Conservation (phyloP, 2,113 vertebrate species). For the Dipodomys spectabilis region DNA sequence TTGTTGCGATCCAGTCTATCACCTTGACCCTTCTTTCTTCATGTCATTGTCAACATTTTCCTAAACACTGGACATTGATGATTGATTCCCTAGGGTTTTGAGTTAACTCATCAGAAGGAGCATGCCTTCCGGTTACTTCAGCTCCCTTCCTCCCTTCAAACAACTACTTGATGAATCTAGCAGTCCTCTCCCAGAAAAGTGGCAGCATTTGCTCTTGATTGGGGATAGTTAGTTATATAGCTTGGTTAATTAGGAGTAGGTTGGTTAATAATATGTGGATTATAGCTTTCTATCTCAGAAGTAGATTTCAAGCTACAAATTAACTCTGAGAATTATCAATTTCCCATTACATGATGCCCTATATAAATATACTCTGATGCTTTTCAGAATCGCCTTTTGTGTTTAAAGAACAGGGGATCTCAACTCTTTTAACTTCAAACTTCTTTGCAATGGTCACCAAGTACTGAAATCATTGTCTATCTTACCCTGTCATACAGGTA, state of each 20-base stretch:
- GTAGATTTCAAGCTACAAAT: neutral
- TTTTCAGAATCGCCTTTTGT: neutral
- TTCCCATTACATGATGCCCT: neutral
- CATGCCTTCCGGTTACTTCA: neutral
- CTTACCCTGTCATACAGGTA: neutral
- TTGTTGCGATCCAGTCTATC: neutral
- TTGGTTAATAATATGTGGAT: neutral
- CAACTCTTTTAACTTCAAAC: conserved; percentile 23
- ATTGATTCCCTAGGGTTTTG: neutral
- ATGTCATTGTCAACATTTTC: neutral
- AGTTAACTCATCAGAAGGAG: neutral
- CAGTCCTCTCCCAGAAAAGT: neutral
- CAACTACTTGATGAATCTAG: no score
- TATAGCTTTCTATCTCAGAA: neutral
- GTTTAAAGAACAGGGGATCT: neutral
- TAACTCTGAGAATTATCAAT: neutral
- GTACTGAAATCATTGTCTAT: neutral
- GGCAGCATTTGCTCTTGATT: neutral
- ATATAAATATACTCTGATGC: neutral
- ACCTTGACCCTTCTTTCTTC: neutral
- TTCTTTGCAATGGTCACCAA: neutral
- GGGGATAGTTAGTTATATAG: neutral
- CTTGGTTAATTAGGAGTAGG: neutral
- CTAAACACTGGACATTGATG: neutral
- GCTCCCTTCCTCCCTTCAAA: neutral